phyloP scores from a whole-genome alignment of 1,140 invertebrate genomes.

The Pararge aegeria region DNA sequence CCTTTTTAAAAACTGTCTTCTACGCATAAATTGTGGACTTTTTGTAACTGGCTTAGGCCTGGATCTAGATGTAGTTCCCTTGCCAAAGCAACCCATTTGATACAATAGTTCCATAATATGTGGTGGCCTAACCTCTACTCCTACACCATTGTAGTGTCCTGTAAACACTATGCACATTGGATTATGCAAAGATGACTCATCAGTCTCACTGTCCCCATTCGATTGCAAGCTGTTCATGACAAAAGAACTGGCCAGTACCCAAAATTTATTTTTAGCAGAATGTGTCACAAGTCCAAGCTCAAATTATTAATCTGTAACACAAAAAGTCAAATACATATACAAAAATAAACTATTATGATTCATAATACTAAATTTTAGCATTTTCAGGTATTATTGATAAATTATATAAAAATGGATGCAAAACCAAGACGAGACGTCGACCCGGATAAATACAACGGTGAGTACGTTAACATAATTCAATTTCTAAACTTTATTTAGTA shows the following conservation, averaged over 20 bases:
- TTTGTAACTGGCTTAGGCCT: constrained; percentile 77
- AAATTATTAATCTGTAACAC: constrained; percentile 59
- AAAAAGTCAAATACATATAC: constrained; percentile 47
- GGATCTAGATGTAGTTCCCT: constrained; percentile 83
- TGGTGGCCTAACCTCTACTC: constrained; percentile 82
- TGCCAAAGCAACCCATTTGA: constrained; percentile 88
- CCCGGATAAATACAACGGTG: constrained; percentile 44
- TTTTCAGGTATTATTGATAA: constrained; percentile 22
- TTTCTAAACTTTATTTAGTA: neutral
- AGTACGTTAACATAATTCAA: too few species aligned
- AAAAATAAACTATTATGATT: constrained; percentile 46
- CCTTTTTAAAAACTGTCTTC: constrained; percentile 80
- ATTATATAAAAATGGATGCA: constrained; percentile 38
- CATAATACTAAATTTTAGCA: constrained; percentile 44
- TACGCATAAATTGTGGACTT: constrained; percentile 75
- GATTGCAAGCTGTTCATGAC: constrained; percentile 63
- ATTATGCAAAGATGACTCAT: constrained; percentile 56
- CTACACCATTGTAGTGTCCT: constrained; percentile 83
- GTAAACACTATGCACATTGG: constrained; percentile 78
- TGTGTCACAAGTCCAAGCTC: constrained; percentile 55
- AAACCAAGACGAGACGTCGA: constrained; percentile 28
- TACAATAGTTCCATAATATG: constrained; percentile 82
- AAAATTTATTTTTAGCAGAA: constrained; percentile 69
- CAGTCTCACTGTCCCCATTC: constrained; percentile 58
- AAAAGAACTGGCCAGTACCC: constrained; percentile 71